Base-by-base conservation (phyloP, 2,888 invertebrate species). In the Sussaba pulchella region DNA sequence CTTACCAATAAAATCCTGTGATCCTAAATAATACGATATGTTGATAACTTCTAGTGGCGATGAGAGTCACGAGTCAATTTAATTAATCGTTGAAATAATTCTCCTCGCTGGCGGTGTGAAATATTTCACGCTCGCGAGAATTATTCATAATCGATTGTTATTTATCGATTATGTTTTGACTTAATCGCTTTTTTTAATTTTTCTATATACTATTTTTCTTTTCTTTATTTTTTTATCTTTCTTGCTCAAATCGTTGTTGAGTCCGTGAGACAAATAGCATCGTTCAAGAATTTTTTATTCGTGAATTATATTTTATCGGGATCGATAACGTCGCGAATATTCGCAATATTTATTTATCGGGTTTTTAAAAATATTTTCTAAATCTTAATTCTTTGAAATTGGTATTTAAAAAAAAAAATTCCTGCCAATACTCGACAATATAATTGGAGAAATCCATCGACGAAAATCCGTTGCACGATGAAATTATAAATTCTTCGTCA, bases 391-490 rank as follows among this genome's bases (percentile, higher is more conserved):
- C n/a, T n/a, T n/a, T n/a, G n/a, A n/a, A n/a, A n/a, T n/a, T n/a
- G n/a, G n/a, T n/a, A n/a, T n/a, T n/a, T n/a, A n/a, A n/a, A n/a
- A n/a, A n/a, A n/a, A n/a, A n/a, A n/a, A n/a, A n/a, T n/a, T n/a
- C n/a, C n/a, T n/a, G n/a, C n/a, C n/a, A n/a, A n/a, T n/a, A n/a
- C n/a, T n/a, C n/a, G n/a, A n/a, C n/a, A n/a, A n/a, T n/a, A n/a
- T n/a, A n/a, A n/a, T n/a, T n/a, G n/a, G n/a, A n/a, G n/a, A n/a
- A n/a, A n/a, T n/a, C n/a, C n/a, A n/a, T n/a, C n/a, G n/a, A n/a
- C n/a, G n/a, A n/a, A n/a, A n/a, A n/a, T n/a, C n/a, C n/a, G n/a
- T 31, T 81, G 80, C 80, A 81, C 76, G 80, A 73, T 9, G 61
- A 47, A 17, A 3, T 21, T 69, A 5, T 54, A n/a, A 36, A 57